These are phyloP conservation scores for Brachionus sp. DNA, from an alignment of 1,140 invertebrate species.

Conservation along the genomic window DNA sequence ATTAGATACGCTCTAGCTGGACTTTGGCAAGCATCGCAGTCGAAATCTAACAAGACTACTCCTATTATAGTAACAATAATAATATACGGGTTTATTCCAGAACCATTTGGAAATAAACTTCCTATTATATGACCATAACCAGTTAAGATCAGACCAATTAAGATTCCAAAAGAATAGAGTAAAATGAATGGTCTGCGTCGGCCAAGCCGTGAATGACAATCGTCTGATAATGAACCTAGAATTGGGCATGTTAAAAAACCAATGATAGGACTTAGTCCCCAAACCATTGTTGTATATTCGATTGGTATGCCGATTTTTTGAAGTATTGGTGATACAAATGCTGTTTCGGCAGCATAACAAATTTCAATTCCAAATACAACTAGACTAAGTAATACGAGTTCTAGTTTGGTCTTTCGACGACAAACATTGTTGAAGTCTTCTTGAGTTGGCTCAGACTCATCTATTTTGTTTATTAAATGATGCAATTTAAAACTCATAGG, in stretches of 20 bases:
- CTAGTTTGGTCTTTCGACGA: constrained; percentile 73
- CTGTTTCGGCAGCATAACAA: constrained; percentile 91
- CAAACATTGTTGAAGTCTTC: not conserved
- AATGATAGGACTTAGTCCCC: constrained; percentile 78
- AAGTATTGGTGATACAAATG: constrained; percentile 89
- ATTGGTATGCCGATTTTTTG: constrained; percentile 86
- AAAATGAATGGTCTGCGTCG: constrained; percentile 85
- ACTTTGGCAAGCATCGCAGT: constrained; percentile 91
- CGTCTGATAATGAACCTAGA: constrained; percentile 83
- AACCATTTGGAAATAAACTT: not conserved
- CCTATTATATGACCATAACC: not conserved
- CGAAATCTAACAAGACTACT: constrained; percentile 87
- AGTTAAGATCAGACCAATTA: constrained; percentile 60
- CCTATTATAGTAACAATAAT: constrained; percentile 80
- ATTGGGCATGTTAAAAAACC: constrained; percentile 90
- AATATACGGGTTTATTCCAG: not conserved
- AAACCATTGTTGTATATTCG: constrained; percentile 86
- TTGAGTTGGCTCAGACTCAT: not conserved
- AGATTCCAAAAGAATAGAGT: constrained; percentile 78
- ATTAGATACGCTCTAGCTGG: constrained; percentile 84
- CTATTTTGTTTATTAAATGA: constrained; percentile 15
- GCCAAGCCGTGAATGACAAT: constrained; percentile 74
- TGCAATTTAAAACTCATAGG: not conserved
- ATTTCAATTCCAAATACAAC: constrained; percentile 96
- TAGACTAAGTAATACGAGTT: constrained; percentile 80